A percentile compares a stretch with the other conserved stretches of the same genome.
These are phyloP conservation scores for Fregata magnificens DNA, from an alignment of 2,113 vertebrate species.

Conservation along the genomic window DNA sequence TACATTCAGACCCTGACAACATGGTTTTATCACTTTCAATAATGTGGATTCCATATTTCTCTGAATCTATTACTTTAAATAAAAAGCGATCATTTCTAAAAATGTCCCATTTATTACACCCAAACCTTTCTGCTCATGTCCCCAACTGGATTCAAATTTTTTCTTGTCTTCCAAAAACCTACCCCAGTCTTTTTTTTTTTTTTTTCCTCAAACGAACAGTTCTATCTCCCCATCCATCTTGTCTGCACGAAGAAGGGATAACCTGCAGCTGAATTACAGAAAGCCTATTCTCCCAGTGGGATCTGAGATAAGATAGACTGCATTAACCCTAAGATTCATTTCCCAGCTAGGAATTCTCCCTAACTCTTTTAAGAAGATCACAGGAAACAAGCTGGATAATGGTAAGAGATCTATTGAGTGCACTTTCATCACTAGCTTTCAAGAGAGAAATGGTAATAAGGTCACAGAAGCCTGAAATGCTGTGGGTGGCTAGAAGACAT, in stretches of 20 bases:
- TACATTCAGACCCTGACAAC: constrained; percentile 2
- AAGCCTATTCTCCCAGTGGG: constrained; percentile 67
- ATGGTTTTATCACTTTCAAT: constrained; percentile 9
- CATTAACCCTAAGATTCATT: constrained; percentile 74
- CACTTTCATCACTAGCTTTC: constrained; percentile 64
- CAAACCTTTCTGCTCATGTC: background rate
- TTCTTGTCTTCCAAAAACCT: background rate
- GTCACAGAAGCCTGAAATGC: constrained; percentile 36
- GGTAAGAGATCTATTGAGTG: constrained; percentile 61
- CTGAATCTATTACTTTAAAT: background rate
- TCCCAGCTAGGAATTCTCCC: constrained; percentile 60
- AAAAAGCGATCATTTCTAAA: background rate
- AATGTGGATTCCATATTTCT: background rate
- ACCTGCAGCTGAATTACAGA: constrained; percentile 62
- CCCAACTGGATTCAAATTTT: background rate
- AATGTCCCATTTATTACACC: background rate
- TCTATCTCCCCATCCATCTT: constrained; percentile 56
- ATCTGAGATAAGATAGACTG: constrained; percentile 67
- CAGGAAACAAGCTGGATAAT: constrained; percentile 57
- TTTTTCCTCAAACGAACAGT: background rate
- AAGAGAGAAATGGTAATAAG: constrained; percentile 42
- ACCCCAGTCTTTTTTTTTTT: background rate
- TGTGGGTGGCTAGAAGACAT: background rate
- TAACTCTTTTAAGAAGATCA: constrained; percentile 65
- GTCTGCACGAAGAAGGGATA: constrained; percentile 35